phyloP scores from a whole-genome alignment of 2,113 vertebrate species.

The Equus przewalskii region DNA sequence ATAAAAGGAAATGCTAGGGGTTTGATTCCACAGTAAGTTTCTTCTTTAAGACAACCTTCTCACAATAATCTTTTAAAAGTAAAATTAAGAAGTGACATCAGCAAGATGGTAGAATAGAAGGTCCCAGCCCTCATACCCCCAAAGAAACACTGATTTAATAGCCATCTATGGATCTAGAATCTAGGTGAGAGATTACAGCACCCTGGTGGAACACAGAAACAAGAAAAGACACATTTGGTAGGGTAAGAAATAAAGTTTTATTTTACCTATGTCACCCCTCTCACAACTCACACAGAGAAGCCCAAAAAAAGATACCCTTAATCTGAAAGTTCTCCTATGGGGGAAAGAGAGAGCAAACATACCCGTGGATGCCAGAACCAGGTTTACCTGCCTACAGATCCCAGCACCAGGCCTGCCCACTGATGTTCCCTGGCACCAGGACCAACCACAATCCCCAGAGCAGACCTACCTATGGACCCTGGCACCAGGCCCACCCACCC shows the following conservation, averaged over 20 bases:
- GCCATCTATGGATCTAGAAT: not conserved
- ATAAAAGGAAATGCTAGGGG: not conserved
- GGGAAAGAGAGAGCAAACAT: not conserved
- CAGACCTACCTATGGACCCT: not conserved
- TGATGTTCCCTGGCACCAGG: not conserved
- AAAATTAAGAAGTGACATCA: not conserved
- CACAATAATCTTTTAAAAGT: not conserved
- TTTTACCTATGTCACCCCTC: not conserved
- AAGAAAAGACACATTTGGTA: not conserved
- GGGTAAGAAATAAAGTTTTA: not conserved
- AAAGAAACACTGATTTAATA: not conserved
- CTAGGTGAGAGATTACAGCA: not conserved
- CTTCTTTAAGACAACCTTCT: not conserved
- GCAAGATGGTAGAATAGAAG: not conserved
- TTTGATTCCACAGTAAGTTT: not conserved
- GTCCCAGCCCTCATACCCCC: not conserved
- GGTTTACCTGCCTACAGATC: not conserved
- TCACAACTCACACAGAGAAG: not conserved
- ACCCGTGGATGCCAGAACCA: not conserved
- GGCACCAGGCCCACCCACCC: not conserved
- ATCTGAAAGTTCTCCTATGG: not conserved
- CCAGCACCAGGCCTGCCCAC: not conserved
- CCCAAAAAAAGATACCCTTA: not conserved
- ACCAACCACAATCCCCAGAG: not conserved
- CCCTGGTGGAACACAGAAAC: not conserved